Conservation (phyloP, 2,888 invertebrate genomes). For the Agrilus mali region DNA sequence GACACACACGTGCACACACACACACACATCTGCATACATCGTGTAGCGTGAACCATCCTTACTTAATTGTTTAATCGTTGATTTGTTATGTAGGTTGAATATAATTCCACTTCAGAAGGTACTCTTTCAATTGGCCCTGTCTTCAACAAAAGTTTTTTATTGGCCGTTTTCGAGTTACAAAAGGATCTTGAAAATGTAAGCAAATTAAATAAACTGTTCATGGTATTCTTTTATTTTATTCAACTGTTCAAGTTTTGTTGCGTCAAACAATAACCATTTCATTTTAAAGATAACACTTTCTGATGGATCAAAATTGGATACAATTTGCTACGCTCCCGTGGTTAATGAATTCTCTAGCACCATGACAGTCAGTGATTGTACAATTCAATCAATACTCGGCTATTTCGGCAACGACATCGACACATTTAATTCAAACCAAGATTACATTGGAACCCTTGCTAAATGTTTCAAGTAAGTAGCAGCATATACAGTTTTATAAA, state of each 20-base stretch:
- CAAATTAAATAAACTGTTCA: constrained; percentile 3
- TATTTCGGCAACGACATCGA: constrained; percentile 55
- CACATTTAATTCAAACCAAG: constrained; percentile 32
- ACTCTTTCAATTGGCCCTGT: constrained; percentile 60
- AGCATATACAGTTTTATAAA: too few relatives aligned
- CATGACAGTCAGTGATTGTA: constrained; percentile 50
- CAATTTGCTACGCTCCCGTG: constrained; percentile 80
- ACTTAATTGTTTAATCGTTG: too few relatives aligned
- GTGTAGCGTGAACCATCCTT: too few relatives aligned
- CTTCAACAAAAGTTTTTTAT: constrained; percentile 62
- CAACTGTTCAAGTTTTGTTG: background rate
- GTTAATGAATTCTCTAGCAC: constrained; percentile 47
- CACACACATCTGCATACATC: too few relatives aligned
- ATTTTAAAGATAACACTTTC: constrained; percentile 36
- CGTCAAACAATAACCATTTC: background rate
- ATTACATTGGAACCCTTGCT: constrained; percentile 34
- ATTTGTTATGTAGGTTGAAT: constrained; percentile 19
- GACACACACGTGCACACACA: too few relatives aligned
- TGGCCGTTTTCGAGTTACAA: constrained; percentile 59
- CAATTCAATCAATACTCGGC: constrained; percentile 69
- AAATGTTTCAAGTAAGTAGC: constrained; percentile 27
- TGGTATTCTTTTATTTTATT: background rate
- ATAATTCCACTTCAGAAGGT: constrained; percentile 22
- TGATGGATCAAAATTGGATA: constrained; percentile 42
- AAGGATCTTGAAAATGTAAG: constrained; percentile 46